Conservation (phyloP, 2,113 vertebrate species). For the Burhinus bistriatus region DNA sequence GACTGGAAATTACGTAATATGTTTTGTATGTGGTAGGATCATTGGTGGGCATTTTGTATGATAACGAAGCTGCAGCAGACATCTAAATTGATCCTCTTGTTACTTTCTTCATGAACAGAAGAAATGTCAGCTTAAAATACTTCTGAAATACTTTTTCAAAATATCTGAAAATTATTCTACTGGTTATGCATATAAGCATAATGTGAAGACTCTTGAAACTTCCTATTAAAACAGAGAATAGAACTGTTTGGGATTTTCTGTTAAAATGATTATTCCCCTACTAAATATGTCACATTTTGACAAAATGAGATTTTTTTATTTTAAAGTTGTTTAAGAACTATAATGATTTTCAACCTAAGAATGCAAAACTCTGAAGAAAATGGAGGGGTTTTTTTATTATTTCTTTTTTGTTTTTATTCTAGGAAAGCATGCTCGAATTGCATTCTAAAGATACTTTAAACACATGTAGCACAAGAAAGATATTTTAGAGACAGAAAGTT, state of each 20-base stretch:
- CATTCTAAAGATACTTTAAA: not conserved
- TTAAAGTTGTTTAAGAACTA: not conserved
- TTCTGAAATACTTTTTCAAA: not conserved
- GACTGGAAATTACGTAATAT: not conserved
- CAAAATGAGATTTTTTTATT: not conserved
- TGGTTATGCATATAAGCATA: not conserved
- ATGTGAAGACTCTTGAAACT: not conserved
- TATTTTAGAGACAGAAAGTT: not conserved
- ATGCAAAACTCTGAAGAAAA: not conserved
- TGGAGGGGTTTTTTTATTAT: accelerated
- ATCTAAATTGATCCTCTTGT: not conserved
- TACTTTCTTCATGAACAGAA: not conserved
- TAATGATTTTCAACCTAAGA: not conserved
- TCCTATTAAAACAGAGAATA: not conserved
- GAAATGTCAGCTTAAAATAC: not conserved
- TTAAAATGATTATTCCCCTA: not conserved
- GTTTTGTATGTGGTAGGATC: not conserved
- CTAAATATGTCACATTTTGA: not conserved
- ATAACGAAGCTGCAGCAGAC: not conserved
- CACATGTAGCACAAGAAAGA: not conserved
- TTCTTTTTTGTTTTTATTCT: not conserved
- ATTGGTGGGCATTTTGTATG: not conserved
- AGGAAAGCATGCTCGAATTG: not conserved
- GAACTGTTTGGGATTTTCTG: not conserved
- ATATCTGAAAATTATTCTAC: not conserved